Evolutionary conservation across 2,888 invertebrate species (phyloP).

Genomic region (Sphinx pinastri): DNA sequence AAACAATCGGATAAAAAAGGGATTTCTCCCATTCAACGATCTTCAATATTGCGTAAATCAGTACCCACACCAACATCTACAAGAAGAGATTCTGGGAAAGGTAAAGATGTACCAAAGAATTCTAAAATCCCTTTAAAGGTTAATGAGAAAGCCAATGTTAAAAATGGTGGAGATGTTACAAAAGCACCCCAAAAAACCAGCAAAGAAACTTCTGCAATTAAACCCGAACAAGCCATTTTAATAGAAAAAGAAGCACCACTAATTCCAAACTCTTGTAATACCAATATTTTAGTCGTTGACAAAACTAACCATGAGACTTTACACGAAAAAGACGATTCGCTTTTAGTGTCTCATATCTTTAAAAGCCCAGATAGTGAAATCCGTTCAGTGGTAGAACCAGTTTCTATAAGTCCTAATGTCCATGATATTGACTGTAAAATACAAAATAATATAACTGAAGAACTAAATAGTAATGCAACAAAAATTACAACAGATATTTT

Average conservation of each 20-base stretch:
- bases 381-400: conserved; percentile 31
- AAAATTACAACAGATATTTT: conserved; percentile 10
- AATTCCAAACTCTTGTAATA: not conserved
- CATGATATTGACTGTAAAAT: not conserved
- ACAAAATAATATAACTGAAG: conserved; percentile 3
- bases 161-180: not conserved
- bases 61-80: conserved; percentile 8
- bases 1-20: conserved; percentile 9
- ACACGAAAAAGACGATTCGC: conserved; percentile 38
- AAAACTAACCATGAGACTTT: conserved; percentile 30
- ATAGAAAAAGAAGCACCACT: not conserved
- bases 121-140: not conserved
- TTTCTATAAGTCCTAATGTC: conserved; percentile 27
- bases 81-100: conserved; percentile 2
- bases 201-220: not conserved
- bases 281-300: conserved; percentile 26
- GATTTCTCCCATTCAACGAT: not conserved
- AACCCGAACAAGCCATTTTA: not conserved
- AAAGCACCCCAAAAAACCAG: not conserved
- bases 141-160: not conserved
- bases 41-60: conserved; percentile 15
- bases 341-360: conserved; percentile 35
- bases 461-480: not conserved
- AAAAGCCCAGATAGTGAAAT: conserved; percentile 41
- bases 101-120: conserved; percentile 6